Evolutionary conservation across 2,888 invertebrate genomes (phyloP), one percentile per base, ranked within the genome.

Genomic region (Pachydiplax longipennis): DNA sequence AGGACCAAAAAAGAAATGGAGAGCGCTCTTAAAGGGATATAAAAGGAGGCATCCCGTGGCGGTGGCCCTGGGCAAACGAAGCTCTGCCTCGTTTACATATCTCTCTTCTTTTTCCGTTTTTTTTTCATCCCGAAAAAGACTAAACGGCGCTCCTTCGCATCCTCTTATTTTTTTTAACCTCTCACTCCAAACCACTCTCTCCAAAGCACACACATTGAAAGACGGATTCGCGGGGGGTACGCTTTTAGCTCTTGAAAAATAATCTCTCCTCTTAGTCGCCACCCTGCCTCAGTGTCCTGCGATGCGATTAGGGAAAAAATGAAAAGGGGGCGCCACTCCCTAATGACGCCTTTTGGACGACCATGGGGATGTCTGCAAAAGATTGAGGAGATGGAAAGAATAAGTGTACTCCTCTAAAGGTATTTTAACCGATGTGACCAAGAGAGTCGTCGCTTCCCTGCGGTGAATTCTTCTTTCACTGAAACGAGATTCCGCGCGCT

Each of bases 291-390:
- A 35, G 35, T 58, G 44, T 35, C 35, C 35, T 31, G 58, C 83
- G 83, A 83, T 83, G 83, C 87, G 87, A 87, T 87, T 87, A 87
- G 61, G 61, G 58, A 83, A 87, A 87, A 87, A 87, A 87, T 35
- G 61, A 61, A 87, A 87, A 87, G 87, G 53, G 87, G 87, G 87
- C 61, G 87, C 61, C 65, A 87, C 87, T 61, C 87, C 87, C 87
- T 87, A 87, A 87, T 87, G 87, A 87, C 87, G 87, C 87, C 87
- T 61, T 44, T n/a, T 65, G 65, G 65, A 25, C 61, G n/a, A n/a
- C 5, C 4, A 8, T 18, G n/a, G 61, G 61, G 65, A 65, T 2
- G 44, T 44, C n/a, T n/a, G 3, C 22, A 22, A 22, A 22, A 22
- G 8, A n/a, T 22, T 65, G 65, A 44, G 73, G 25, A 73, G 73